Percentiles rank a stretch among this genome's conserved stretches.
Conservation (phyloP, 2,888 invertebrate genomes). For the Caenorhabditis sp. region DNA sequence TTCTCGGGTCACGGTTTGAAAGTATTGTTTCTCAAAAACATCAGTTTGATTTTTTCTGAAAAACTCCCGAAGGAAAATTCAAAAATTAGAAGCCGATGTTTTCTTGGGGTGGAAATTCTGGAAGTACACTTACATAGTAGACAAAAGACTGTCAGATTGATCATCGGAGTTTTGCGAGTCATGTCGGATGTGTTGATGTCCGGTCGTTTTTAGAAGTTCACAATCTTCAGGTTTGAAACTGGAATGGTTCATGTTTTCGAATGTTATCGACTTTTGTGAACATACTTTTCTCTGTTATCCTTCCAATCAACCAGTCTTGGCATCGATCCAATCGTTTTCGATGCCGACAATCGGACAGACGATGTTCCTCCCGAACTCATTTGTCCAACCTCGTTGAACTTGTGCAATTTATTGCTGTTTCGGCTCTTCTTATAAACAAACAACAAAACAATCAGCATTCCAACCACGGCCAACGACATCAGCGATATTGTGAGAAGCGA, state of each 20-base stretch:
- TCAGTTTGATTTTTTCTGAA: too few species aligned
- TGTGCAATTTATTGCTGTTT: slow-evolving; percentile 44
- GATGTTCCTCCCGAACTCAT: slow-evolving; percentile 37
- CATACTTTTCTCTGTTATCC: slow-evolving; percentile 25
- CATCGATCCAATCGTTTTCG: slow-evolving; percentile 51
- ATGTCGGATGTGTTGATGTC: slow-evolving; percentile 23
- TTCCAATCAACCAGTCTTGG: slow-evolving; percentile 51
- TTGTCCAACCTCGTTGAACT: slow-evolving; percentile 37
- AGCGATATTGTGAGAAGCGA: slow-evolving; percentile 26
- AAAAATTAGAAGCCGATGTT: too few species aligned
- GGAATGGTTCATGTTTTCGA: too few species aligned
- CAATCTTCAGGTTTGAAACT: slow-evolving; percentile 14
- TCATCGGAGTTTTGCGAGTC: slow-evolving; percentile 44
- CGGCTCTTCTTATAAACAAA: slow-evolving; percentile 55
- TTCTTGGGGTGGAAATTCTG: too few species aligned
- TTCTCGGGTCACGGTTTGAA: too few species aligned
- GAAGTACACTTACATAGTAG: slow-evolving; percentile 38
- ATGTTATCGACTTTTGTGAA: not conserved
- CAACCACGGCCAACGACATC: slow-evolving; percentile 38
- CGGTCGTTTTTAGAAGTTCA: slow-evolving; percentile 22
- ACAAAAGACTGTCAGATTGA: slow-evolving; percentile 53
- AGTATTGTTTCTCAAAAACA: too few species aligned
- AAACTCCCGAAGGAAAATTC: too few species aligned
- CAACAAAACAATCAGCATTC: slow-evolving; percentile 45
- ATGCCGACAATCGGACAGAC: slow-evolving; percentile 46